Base-by-base conservation (phyloP, 2,797 vertebrate genomes). In the Lycodopsis pacificus region DNA sequence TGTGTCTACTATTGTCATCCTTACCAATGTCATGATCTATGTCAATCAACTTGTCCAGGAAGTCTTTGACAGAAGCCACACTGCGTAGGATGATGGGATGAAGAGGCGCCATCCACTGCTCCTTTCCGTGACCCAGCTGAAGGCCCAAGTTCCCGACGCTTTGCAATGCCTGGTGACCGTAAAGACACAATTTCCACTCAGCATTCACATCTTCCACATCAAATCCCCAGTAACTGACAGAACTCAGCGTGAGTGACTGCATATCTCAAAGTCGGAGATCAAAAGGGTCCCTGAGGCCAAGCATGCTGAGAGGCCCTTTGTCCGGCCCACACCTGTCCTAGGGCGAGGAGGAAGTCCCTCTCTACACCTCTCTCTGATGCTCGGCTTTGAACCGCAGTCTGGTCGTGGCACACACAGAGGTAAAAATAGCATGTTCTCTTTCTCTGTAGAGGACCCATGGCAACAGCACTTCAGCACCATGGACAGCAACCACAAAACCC, bases 81-180 rank as follows among this genome's bases (percentile, higher is more conserved):
- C 97, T 96, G 88, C 95, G 95, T 11, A 96, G 95, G 86, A 99
- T 97, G 89, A 96, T 84, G 38, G 96, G 93, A 46, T 97, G 96
- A 25, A 98, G 95, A 0, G 96, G 97, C 0, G 94, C 92, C 97
- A 98, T 97, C 97, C 98, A 98, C 6, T 95, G 96, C 88, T 99
- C 98, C 90, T 99, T 98, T 66, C 97, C 97, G 13, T 97, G 96
- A 13, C 97, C 97, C 82, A 96, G 89, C 93, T 99, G 97, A 76
- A 98, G 95, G 34, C 97, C 97, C 86, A 98, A 87, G 89, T 98
- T 99, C 15, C 97, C 96, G 0, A 98, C 96, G 81, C 96, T 97
- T 90, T 99, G 98, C 54, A 98, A 89, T 0, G 96, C 97, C 97
- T 98, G 90, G 36, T 2, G 51, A 83, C 76, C 70, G 77, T 2